These are phyloP conservation scores for Oxygymnocypris stewartii DNA, from an alignment of 2,113 vertebrate genomes.

Conservation along the genomic window DNA sequence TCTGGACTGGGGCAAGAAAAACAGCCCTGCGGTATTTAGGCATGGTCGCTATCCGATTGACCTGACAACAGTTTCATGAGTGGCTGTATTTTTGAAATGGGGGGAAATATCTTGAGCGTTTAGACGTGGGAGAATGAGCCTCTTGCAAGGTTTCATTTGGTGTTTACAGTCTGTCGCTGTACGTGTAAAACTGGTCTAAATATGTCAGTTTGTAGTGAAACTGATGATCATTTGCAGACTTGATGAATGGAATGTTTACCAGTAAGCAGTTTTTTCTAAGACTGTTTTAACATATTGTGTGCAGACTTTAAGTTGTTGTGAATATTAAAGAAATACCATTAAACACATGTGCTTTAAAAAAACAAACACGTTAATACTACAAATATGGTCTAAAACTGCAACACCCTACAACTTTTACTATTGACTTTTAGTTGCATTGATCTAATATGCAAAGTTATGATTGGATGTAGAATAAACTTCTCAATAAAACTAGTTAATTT, in stretches of 20 bases:
- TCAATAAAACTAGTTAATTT: neutral
- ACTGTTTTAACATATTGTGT: neutral
- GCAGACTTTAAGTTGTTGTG: neutral
- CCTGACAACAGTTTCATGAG: slow-evolving; percentile 48
- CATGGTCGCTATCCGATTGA: slow-evolving; percentile 38
- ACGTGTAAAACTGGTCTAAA: slow-evolving; percentile 17
- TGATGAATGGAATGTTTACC: neutral
- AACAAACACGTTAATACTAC: neutral
- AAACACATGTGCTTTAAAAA: neutral
- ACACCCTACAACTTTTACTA: neutral
- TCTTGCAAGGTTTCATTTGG: neutral
- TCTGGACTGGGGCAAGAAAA: too few species aligned
- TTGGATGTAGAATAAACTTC: neutral
- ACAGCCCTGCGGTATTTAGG: slow-evolving; percentile 35
- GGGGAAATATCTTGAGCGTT: slow-evolving; percentile 17
- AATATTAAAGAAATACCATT: neutral
- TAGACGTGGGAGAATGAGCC: neutral
- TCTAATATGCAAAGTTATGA: neutral
- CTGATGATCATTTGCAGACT: neutral
- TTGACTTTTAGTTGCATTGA: neutral
- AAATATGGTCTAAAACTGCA: neutral
- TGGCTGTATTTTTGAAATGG: slow-evolving; percentile 44
- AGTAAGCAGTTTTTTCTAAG: neutral
- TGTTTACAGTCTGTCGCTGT: slow-evolving; percentile 8
- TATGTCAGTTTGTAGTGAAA: neutral